Conservation (phyloP, 1,140 invertebrate species). For the Drosophila parabipectinata region DNA sequence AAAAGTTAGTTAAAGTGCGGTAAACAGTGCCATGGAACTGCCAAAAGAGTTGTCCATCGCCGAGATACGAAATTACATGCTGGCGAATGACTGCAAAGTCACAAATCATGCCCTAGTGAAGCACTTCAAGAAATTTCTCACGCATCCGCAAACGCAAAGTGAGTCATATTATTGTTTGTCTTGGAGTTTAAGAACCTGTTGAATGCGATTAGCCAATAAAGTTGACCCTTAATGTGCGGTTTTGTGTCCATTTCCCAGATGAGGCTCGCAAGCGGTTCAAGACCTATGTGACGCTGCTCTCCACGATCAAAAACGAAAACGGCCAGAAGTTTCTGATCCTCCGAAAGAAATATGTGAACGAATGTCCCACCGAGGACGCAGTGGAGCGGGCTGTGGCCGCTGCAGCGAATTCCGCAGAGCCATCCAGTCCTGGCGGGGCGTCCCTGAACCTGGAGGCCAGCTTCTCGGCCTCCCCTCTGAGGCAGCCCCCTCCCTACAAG, state of each 20-base stretch:
- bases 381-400: conserved; percentile 78
- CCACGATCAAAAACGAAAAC: conserved; percentile 91
- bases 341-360: conserved; percentile 89
- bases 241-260: conserved; percentile 64
- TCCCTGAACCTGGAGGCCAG: conserved; percentile 67
- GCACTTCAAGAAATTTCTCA: conserved; percentile 94
- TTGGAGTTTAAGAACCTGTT: conserved; percentile 48
- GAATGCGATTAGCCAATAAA: conserved; percentile 18
- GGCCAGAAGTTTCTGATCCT: conserved; percentile 93
- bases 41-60: conserved; percentile 91
- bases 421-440: conserved; percentile 61
- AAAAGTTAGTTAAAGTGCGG: conserved; percentile 46
- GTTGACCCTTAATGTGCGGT: not conserved
- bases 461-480: conserved; percentile 26
- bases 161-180: conserved; percentile 60
- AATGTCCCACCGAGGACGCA: conserved; percentile 84
- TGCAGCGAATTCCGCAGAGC: conserved; percentile 62
- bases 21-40: conserved; percentile 86
- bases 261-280: conserved; percentile 93
- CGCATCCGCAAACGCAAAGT: conserved; percentile 85
- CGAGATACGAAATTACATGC: conserved; percentile 92
- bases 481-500: conserved; percentile 86
- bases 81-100: conserved; percentile 92
- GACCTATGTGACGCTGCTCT: conserved; percentile 94
- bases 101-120: conserved; percentile 94